These are phyloP conservation scores for Aphidius colemani DNA, from an alignment of 2,888 invertebrate species.

Conservation along the genomic window DNA sequence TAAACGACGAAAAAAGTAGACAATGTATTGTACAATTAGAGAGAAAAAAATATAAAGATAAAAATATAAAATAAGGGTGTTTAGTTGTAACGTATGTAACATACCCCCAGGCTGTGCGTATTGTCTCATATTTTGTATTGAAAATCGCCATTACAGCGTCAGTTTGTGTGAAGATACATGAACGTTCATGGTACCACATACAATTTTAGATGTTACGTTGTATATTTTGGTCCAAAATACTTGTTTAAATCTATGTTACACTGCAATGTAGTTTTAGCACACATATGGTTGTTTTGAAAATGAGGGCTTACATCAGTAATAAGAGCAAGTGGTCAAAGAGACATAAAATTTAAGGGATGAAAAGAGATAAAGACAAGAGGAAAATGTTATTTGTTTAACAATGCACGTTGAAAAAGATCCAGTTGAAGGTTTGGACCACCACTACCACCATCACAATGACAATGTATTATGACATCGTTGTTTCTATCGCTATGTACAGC, in stretches of 20 bases:
- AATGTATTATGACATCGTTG: constrained; percentile 12
- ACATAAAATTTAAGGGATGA: too few relatives aligned
- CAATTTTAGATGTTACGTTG: not conserved
- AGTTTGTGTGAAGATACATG: constrained; percentile 17
- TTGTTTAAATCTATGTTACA: too few relatives aligned
- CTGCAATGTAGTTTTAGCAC: too few relatives aligned
- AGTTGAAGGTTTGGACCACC: not conserved
- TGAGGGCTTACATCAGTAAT: too few relatives aligned
- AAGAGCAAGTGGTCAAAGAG: too few relatives aligned
- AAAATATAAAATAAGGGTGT: not conserved
- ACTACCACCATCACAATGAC: not conserved
- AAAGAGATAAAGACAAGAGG: too few relatives aligned
- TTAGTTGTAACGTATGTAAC: constrained; percentile 10
- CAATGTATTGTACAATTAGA: too few relatives aligned
- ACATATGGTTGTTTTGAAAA: too few relatives aligned
- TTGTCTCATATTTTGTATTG: not conserved
- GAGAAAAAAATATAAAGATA: not conserved
- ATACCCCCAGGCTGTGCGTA: not conserved
- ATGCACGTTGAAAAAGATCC: too few relatives aligned
- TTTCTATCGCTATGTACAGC: not conserved
- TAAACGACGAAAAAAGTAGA: too few relatives aligned
- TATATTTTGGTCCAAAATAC: too few relatives aligned
- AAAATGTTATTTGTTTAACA: too few relatives aligned
- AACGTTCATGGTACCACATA: constrained; percentile 10
- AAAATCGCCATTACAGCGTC: constrained; percentile 17